Base-by-base conservation (phyloP, 2,888 invertebrate genomes). In the Hypomecis atomaria region DNA sequence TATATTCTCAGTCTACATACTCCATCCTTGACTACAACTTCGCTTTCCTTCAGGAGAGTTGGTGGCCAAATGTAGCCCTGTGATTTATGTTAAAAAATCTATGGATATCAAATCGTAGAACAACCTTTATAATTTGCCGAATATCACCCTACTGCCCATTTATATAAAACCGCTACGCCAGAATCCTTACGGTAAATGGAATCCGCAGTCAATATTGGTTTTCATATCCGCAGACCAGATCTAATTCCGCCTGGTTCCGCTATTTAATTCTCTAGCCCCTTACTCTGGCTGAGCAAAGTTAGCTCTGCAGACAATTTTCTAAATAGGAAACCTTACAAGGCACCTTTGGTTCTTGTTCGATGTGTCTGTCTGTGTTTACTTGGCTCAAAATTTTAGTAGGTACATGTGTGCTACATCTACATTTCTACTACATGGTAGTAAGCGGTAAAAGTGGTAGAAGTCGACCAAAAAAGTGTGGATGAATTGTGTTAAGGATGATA, bases 191-290 rank as follows among this genome's bases (percentile, higher is more conserved):
- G 43, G 33, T 40, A 47, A 38, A 56, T 37, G 44, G 23, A 57
- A 42, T 47, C 65, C 56, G 11, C 36, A 57, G 60, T 60, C 60
- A 65, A 65, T 57, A 65, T 61, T 65, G 60, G 65, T 53, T 60
- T 61, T 65, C 65, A 61, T 61, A 65, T 65, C 48, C 57, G 56
- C 59, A 57, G 52, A 65, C 59, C 52, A 56, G 59, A 65, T 65
- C 57, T 61, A 65, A 65, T 65, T 65, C 44, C 60, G 47, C 23
- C 33, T 33, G 60, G 60, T 61, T 61, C 60, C 57, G 60, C 60
- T 61, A 49, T 59, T 61, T 65, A 65, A 65, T 65, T 65, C 52
- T 48, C 65, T 54, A 49, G 56, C 65, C 57, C 65, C 65, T 65
- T 65, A 53, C 43, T 49, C 47, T 37, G 47, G 38, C 42, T 43